Evolutionary conservation across 2,888 invertebrate species (phyloP), one percentile per base, ranked within the genome.

Genomic region (Nemotelus pantherinus): DNA sequence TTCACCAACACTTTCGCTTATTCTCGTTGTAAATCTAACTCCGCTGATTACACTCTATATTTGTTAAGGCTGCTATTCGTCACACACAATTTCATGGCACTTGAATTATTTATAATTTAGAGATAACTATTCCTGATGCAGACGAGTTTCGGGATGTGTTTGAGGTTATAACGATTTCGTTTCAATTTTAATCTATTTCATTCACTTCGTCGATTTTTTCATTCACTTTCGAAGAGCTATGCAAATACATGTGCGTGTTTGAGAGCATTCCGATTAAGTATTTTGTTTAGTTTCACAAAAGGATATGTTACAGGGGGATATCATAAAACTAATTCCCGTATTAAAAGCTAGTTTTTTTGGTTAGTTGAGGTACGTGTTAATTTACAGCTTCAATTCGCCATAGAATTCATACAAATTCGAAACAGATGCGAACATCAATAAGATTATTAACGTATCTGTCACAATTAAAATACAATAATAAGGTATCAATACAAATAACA

Each of bases 251-350:
- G 74, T 74, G 74, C 74, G 74, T 74, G 74, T 74, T 74, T 41
- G 39, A 39, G 48, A 50, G 25, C 9, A 71, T 53, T n/a, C 25
- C 50, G 25, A 63, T 63, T 63, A 41, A 39, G 44, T n/a, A 44
- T 63, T 63, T 6, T 74, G 9, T 47, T 60, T 74, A 74, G 9
- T 48, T 68, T 50, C n/a, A 48, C 7, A 45, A 68, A 5, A 74
- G 74, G 74, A 74, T 74, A 74, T 74, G 74, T 74, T 74, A 48
- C 63, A 63, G 60, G 50, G 43, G 43, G 10, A 48, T 71, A 39
- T 5, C 25, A 6, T 58, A 9, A n/a, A n/a, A 58, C 9, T 6
- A n/a, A 58, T 25, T 58, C 7, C 10, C 25, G 25, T 41, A 25
- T 43, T 63, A 63, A 41, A 25, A 25, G 25, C 25, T 25, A 25